Base-by-base conservation (phyloP, 2,113 vertebrate genomes). In the Ellobius talpinus region DNA sequence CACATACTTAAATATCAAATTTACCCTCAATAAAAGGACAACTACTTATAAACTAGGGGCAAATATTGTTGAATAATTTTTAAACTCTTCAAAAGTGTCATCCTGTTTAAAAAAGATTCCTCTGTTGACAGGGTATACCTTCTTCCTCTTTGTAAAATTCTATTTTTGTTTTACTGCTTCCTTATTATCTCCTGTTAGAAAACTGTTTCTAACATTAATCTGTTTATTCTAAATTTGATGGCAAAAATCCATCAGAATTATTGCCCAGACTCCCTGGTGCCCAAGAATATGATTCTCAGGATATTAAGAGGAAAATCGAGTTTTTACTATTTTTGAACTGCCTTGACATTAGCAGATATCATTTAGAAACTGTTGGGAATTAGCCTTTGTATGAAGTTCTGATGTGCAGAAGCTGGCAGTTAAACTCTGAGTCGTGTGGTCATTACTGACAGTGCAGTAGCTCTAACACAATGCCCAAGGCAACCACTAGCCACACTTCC, bases 271-370 rank as follows among this genome's bases (percentile, higher is more conserved):
- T 96, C 95, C 45, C 82, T 94, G 87, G 89, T 96, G 90, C 90
- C 95, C 93, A 91, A 45, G 72, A 91, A 97, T 94, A 96, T 58
- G 77, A 95, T 70, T 77, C 89, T 93, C 81, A 63, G 81, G 74
- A 95, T 92, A 93, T 88, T 95, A 82, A 90, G 5, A 39, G 63
- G 45, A 58, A 98, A 97, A 97, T 95, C 70, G 86, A 84, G 86
- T 84, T 94, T 96, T 95, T 91, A 72, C 92, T 95, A 95, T 94
- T 97, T 96, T 93, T 93, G 81, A 98, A 93, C 91, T 89, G 78
- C n/a, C 52, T 92, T 87, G 87, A 96, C 87, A 95, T 94, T 76
- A 93, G 78, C 58, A 82, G 68, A 72, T 96, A 78, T 89, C 63
- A 77, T 94, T 91, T 95, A 92, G 93, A 93, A 95, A 76, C 65